These are phyloP conservation scores for Corydoras sp. DNA, from an alignment of 2,113 vertebrate genomes.

Conservation along the genomic window DNA sequence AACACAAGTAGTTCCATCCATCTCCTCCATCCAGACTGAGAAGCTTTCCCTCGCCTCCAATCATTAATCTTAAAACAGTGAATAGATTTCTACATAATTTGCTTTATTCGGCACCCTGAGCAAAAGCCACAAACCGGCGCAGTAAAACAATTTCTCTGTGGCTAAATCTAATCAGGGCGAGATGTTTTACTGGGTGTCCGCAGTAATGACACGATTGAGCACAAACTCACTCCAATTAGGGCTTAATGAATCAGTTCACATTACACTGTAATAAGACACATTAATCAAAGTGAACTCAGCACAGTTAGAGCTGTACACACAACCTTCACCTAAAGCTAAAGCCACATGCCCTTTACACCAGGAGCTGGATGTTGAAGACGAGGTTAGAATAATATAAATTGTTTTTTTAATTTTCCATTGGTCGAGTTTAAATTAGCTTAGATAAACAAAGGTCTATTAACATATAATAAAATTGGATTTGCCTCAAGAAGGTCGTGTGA, in stretches of 20 bases:
- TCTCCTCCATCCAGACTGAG: not conserved
- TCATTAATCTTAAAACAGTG: conserved; percentile 49
- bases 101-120: conserved; percentile 35
- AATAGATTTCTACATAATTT: conserved; percentile 54
- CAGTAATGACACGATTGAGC: conserved; percentile 31
- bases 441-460: no score
- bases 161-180: conserved; percentile 45
- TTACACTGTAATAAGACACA: conserved; percentile 30
- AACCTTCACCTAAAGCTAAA: not conserved
- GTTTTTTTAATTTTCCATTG: no score
- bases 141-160: conserved; percentile 47
- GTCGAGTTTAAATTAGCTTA: no score
- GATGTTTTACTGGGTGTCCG: conserved; percentile 33
- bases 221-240: conserved; percentile 31
- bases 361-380: no score
- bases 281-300: conserved; percentile 21
- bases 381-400: no score
- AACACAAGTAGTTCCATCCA: conserved; percentile 39
- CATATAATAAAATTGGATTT: no score
- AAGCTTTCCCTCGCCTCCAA: not conserved
- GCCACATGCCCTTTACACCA: no score
- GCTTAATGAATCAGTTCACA: conserved; percentile 35
- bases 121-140: conserved; percentile 47
- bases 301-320: not conserved
- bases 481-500: no score